Percentiles rank a stretch among this genome's conserved stretches.
Conservation (phyloP, 2,888 invertebrate species). For the Rhagium mordax region DNA sequence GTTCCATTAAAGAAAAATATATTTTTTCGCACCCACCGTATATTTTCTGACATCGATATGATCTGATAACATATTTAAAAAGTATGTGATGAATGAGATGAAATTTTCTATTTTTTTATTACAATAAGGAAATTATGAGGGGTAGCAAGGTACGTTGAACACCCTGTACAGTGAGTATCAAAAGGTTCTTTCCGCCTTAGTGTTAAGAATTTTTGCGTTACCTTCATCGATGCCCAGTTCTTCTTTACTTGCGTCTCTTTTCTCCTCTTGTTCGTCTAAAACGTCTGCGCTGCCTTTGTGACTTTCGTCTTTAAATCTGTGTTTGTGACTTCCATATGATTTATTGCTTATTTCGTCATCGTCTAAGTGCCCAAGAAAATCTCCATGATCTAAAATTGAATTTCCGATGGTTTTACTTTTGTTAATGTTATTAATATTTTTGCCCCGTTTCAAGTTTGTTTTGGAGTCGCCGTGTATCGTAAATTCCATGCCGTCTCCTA, state of each 20-base stretch:
- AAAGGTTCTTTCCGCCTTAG: too few relatives aligned
- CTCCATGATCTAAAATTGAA: slow-evolving; percentile 75
- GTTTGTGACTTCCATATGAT: slow-evolving; percentile 93
- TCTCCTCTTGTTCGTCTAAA: slow-evolving; percentile 87
- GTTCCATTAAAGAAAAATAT: too few relatives aligned
- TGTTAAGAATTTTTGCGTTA: slow-evolving; percentile 57
- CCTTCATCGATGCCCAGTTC: slow-evolving; percentile 89
- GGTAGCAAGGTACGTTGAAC: too few relatives aligned
- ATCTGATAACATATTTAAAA: too few relatives aligned
- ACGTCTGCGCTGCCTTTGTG: slow-evolving; percentile 92
- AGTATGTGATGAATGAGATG: too few relatives aligned
- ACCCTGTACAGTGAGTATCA: too few relatives aligned
- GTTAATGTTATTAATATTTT: slow-evolving; percentile 76
- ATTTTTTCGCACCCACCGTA: too few relatives aligned
- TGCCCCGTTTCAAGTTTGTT: slow-evolving; percentile 87
- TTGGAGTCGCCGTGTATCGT: slow-evolving; percentile 92
- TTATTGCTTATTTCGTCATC: slow-evolving; percentile 90
- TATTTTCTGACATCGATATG: too few relatives aligned
- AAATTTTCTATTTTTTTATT: too few relatives aligned
- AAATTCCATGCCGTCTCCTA: slow-evolving; percentile 94
- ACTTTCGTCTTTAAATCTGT: slow-evolving; percentile 91
- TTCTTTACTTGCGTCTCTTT: slow-evolving; percentile 92
- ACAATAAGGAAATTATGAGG: too few relatives aligned
- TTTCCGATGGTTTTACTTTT: slow-evolving; percentile 85
- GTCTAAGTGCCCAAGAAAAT: slow-evolving; percentile 71